phyloP scores from a whole-genome alignment of 2,797 vertebrate species.

The Garrulus glandarius region DNA sequence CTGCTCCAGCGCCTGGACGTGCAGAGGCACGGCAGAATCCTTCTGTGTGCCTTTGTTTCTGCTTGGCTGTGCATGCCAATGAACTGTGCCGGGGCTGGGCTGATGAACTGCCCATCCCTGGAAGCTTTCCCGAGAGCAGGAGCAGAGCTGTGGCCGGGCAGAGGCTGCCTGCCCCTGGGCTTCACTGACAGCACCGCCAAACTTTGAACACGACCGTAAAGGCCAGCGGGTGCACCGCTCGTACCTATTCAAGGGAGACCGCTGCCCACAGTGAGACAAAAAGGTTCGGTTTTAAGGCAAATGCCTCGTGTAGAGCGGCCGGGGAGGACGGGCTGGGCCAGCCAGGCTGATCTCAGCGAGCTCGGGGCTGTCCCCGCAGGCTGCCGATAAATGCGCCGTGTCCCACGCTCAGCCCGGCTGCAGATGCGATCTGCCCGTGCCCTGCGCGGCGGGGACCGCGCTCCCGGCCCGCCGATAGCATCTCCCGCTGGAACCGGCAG shows the following conservation, averaged over 20 bases:
- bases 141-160: not conserved
- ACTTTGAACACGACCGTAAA: accelerated
- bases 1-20: not conserved
- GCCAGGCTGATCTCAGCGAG: not conserved
- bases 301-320: accelerated
- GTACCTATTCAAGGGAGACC: accelerated
- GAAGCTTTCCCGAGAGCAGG: not conserved
- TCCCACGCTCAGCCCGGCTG: not conserved
- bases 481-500: not conserved
- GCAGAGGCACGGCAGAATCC: not conserved
- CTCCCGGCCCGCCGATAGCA: constrained; percentile 26
- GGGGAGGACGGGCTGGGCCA: not conserved
- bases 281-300: not conserved
- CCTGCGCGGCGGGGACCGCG: not conserved
- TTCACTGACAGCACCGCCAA: accelerated
- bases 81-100: accelerated
- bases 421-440: constrained; percentile 57
- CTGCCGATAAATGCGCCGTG: not conserved
- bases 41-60: not conserved
- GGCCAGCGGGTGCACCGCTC: accelerated
- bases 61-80: not conserved
- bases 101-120: not conserved
- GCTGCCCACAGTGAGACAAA: accelerated
- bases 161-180: accelerated
- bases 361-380: constrained; percentile 17